A percentile compares a stretch with the other conserved stretches of the same genome.
phyloP scores from a whole-genome alignment of 2,888 invertebrate genomes.

The Agonum fuliginosum region DNA sequence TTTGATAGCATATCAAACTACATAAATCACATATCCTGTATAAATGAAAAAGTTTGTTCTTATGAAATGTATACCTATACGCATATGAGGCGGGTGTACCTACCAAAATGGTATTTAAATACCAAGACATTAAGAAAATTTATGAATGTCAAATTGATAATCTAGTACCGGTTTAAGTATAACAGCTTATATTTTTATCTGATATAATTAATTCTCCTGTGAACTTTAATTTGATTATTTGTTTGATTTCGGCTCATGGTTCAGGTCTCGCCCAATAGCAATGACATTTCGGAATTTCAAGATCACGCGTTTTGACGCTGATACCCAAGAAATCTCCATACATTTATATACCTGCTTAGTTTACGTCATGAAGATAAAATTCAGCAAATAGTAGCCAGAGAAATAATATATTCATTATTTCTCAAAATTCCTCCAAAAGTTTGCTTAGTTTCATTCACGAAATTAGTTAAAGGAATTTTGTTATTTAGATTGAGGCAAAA shows the following conservation, averaged over 20 bases:
- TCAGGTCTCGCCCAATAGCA: constrained; percentile 6
- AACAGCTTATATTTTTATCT: constrained; percentile 1
- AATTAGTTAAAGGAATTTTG: too few relatives aligned
- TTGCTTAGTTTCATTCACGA: too few relatives aligned
- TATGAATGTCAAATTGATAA: constrained; percentile 11
- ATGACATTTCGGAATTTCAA: constrained; percentile 38
- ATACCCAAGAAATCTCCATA: constrained; percentile 4
- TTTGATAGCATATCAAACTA: too few relatives aligned
- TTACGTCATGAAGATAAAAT: background rate
- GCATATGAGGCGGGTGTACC: too few relatives aligned
- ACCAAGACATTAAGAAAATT: background rate
- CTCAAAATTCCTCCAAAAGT: too few relatives aligned
- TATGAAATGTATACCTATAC: too few relatives aligned
- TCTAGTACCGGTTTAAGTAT: background rate
- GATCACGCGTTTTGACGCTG: constrained; percentile 32
- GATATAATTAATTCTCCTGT: constrained; percentile 16
- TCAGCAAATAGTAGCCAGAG: too few relatives aligned
- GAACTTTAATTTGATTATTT: constrained; percentile 22
- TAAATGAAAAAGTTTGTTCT: too few relatives aligned
- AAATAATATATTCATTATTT: too few relatives aligned
- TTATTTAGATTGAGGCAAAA: too few relatives aligned
- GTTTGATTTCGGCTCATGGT: background rate
- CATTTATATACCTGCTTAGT: background rate
- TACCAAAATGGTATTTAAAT: background rate
- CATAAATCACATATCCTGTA: too few relatives aligned